These are phyloP conservation scores for Rutilus rutilus DNA, from an alignment of 2,113 vertebrate species.

Conservation along the genomic window DNA sequence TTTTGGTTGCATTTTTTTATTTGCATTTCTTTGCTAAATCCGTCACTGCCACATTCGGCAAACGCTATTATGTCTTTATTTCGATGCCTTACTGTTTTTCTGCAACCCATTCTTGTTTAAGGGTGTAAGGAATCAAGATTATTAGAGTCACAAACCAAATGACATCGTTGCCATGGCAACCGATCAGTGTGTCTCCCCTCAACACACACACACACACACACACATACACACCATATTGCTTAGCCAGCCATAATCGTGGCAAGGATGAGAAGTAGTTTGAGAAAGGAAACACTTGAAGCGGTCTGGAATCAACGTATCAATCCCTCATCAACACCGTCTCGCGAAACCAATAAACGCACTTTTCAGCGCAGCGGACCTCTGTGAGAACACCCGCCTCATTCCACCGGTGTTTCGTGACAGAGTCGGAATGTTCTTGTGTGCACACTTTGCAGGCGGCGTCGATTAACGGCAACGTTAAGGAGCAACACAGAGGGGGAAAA, in stretches of 20 bases:
- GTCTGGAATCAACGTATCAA: constrained; percentile 51
- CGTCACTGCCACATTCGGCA: neutral
- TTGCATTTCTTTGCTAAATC: neutral
- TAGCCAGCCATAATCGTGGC: constrained; percentile 54
- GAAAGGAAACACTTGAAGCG: constrained; percentile 52
- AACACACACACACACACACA: constrained; percentile 36
- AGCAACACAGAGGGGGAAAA: constrained; percentile 21
- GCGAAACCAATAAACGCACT: constrained; percentile 69
- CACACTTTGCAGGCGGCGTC: constrained; percentile 45
- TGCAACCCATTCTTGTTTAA: constrained; percentile 18
- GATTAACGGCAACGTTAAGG: constrained; percentile 44
- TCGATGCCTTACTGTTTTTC: neutral
- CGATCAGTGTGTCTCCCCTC: constrained; percentile 51
- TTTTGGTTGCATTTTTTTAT: neutral
- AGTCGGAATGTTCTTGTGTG: constrained; percentile 36
- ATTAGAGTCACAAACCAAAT: constrained; percentile 82
- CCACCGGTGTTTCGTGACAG: constrained; percentile 45
- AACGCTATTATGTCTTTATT: neutral
- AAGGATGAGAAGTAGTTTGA: constrained; percentile 33
- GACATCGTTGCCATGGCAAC: constrained; percentile 83
- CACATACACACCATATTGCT: constrained; percentile 45
- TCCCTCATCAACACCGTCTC: constrained; percentile 60
- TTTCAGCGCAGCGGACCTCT: constrained; percentile 61
- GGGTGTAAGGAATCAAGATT: constrained; percentile 51
- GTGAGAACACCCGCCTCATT: constrained; percentile 64